Evolutionary conservation across 2,113 vertebrate genomes (phyloP), one percentile per base, ranked within the genome.

Genomic region (Psettodes erumei): DNA sequence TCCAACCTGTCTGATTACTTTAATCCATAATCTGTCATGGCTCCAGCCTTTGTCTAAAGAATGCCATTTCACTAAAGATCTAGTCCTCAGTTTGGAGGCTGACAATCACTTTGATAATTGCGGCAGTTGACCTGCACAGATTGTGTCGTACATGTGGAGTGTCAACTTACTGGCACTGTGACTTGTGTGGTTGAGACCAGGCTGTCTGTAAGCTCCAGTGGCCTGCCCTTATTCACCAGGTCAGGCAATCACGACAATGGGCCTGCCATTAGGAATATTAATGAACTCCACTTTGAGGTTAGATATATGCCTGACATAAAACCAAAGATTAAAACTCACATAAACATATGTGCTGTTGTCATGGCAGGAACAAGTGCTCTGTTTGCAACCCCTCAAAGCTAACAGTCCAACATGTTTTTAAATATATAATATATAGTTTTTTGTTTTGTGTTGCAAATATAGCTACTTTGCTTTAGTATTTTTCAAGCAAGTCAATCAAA

Each of bases 11-110:
- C 76, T 83, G 89, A 90, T 94, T 94, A 93, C 75, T 79, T 65
- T 91, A 92, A 94, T 93, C 90, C 82, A 86, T 93, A 92, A 92
- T 92, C 90, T 91, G 81, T 68, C 67, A 77, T 25, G 11, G 70
- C 32, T 78, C 60, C n/a, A 60, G 61, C 56, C 54, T 66, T 71
- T 77, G 71, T 74, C 77, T 76, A 62, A 68, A 51, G 63, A 85
- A 89, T 86, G 54, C 75, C 76, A 85, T 91, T 86, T 63, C 71
- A 65, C 70, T 84, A 64, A 71, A 90, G 83, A 79, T 65, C 60
- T 48, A 71, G 86, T 83, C 76, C 38, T 89, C 64, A 70, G 75
- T 77, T 80, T 77, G 23, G 23, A 27, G 79, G 82, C 67, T 69
- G 38, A 65, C 61, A 68, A 79, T 88, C 92, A 92, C 87, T 91